These are phyloP conservation scores for Lethenteron reissneri DNA, from an alignment of 2,113 vertebrate genomes.

Conservation along the genomic window DNA sequence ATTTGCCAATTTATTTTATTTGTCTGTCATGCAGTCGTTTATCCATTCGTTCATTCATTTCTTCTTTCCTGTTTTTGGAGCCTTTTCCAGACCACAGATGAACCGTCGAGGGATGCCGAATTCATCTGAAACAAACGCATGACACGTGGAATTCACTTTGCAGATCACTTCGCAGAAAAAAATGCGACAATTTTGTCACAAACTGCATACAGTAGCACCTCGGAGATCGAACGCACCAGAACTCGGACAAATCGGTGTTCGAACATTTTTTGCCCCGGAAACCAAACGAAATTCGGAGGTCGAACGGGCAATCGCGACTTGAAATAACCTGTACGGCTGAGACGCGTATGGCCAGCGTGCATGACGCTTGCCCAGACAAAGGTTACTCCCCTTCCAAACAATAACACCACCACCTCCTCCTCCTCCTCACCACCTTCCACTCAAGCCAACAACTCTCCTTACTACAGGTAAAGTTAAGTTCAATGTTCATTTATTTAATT, in stretches of 20 bases:
- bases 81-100: conserved; percentile 66
- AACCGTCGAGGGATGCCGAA: conserved; percentile 62
- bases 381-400: too few species aligned
- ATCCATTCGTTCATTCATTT: conserved; percentile 23
- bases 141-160: background rate
- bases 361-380: too few species aligned
- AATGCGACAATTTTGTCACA: background rate
- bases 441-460: too few species aligned
- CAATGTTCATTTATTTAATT: too few species aligned
- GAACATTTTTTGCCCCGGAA: background rate
- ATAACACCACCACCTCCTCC: too few species aligned
- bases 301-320: background rate
- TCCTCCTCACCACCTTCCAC: too few species aligned
- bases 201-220: background rate
- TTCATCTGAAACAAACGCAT: conserved; percentile 39
- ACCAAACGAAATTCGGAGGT: background rate
- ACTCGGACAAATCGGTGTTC: background rate
- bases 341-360: too few species aligned
- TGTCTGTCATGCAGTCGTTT: too few species aligned
- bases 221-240: background rate
- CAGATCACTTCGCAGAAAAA: background rate
- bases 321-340: too few species aligned
- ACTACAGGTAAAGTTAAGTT: too few species aligned
- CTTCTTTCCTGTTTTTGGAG: conserved; percentile 47
- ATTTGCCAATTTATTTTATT: too few species aligned